Conservation (phyloP, 2,888 invertebrate genomes). For the Troides oblongomaculatus region DNA sequence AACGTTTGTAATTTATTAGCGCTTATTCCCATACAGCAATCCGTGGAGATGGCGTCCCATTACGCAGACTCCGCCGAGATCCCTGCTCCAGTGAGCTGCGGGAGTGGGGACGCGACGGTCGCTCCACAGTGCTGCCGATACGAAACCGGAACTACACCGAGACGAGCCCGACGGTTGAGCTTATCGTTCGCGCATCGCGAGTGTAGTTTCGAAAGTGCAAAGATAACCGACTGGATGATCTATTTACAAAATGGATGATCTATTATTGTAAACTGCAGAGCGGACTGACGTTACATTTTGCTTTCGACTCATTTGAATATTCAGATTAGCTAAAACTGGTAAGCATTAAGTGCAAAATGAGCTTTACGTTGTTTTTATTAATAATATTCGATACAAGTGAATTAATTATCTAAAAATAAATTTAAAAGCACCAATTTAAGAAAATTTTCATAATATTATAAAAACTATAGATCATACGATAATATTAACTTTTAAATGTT, state of each 20-base stretch:
- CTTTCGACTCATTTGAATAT: slow-evolving; percentile 3
- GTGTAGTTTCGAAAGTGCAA: slow-evolving; percentile 27
- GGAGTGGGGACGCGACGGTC: slow-evolving; percentile 63
- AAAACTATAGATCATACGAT: neutral
- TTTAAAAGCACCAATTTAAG: neutral
- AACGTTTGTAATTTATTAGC: slow-evolving; percentile 78
- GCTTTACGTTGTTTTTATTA: neutral
- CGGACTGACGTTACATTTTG: slow-evolving; percentile 14
- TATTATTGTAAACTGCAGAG: slow-evolving; percentile 13
- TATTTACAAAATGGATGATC: slow-evolving; percentile 22
- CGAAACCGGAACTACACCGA: slow-evolving; percentile 45
- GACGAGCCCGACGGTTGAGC: slow-evolving; percentile 46
- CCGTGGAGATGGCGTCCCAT: slow-evolving; percentile 76
- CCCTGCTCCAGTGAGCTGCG: slow-evolving; percentile 72
- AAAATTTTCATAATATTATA: neutral
- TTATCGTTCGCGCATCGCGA: slow-evolving; percentile 33
- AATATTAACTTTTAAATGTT: neutral
- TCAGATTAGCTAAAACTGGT: slow-evolving; percentile 20
- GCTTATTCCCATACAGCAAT: slow-evolving; percentile 78
- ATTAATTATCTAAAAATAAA: neutral
- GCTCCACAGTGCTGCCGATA: slow-evolving; percentile 46
- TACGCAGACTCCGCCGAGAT: slow-evolving; percentile 79
- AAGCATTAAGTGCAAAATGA: slow-evolving; percentile 7
- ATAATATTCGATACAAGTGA: neutral
- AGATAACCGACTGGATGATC: slow-evolving; percentile 19